Conservation (phyloP, 2,113 vertebrate genomes). For the Meleagris gallopavo region DNA sequence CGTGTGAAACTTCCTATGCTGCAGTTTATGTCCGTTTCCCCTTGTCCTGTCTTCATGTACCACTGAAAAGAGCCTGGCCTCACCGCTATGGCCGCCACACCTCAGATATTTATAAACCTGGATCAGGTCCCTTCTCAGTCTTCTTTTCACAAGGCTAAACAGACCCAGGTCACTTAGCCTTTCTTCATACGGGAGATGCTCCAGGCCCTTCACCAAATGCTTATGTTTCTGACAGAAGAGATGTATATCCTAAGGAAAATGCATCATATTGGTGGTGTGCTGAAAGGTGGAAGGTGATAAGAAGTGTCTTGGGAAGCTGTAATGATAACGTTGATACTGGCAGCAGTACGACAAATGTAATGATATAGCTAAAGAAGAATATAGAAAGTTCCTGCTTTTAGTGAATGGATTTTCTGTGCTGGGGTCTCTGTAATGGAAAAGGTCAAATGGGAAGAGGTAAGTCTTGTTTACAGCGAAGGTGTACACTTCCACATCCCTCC, state of each 20-base stretch:
- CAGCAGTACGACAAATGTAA: not conserved
- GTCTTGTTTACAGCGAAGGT: not conserved
- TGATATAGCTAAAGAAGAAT: not conserved
- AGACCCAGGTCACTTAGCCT: too few species aligned
- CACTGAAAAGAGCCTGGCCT: too few species aligned
- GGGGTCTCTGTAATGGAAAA: not conserved
- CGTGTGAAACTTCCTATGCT: too few species aligned
- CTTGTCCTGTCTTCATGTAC: too few species aligned
- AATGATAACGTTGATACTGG: not conserved
- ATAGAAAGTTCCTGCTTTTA: not conserved
- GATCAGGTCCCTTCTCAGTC: too few species aligned
- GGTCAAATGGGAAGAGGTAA: not conserved
- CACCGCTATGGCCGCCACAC: too few species aligned
- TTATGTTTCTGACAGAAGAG: not conserved
- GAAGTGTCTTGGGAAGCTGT: not conserved
- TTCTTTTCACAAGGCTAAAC: too few species aligned
- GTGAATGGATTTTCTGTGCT: not conserved
- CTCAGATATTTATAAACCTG: too few species aligned
- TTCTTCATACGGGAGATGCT: too few species aligned
- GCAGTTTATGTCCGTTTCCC: too few species aligned
- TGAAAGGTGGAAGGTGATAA: not conserved
- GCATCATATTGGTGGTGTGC: not conserved
- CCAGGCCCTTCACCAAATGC: too few species aligned
- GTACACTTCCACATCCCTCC: rapidly evolving
- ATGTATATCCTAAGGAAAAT: not conserved